phyloP scores from a whole-genome alignment of 2,797 vertebrate species.

The Pogonophryne albipinna region DNA sequence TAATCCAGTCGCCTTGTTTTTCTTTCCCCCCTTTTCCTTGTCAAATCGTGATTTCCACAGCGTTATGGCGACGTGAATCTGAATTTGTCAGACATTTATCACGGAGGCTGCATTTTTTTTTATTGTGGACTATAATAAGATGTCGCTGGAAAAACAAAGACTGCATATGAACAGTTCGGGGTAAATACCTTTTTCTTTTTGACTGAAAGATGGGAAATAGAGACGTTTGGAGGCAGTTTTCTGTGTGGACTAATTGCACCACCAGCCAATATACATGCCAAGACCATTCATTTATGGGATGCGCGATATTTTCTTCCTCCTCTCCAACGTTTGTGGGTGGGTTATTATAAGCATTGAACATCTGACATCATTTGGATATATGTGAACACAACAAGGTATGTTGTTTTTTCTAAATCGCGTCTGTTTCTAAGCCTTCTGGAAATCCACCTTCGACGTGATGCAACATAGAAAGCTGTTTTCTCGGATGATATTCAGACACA shows the following conservation, averaged over 20 bases:
- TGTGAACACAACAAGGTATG: constrained; percentile 54
- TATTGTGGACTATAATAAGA: constrained; percentile 69
- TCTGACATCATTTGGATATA: constrained; percentile 82
- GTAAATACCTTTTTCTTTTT: constrained; percentile 55
- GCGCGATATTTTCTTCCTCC: constrained; percentile 66
- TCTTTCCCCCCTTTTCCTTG: background rate
- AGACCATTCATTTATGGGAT: constrained; percentile 74
- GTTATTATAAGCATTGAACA: constrained; percentile 75
- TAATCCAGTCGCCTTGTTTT: constrained; percentile 66
- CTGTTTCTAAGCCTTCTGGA: constrained; percentile 53
- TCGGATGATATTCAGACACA: constrained; percentile 75
- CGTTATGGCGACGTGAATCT: constrained; percentile 53
- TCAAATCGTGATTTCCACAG: constrained; percentile 37
- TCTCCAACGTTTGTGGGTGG: constrained; percentile 74
- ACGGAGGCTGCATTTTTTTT: constrained; percentile 65
- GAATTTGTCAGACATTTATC: constrained; percentile 61
- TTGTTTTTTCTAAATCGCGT: constrained; percentile 33
- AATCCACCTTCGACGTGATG: constrained; percentile 73
- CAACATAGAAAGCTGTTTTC: constrained; percentile 74
- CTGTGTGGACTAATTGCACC: constrained; percentile 78
- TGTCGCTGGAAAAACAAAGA: constrained; percentile 78
- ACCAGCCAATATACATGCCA: constrained; percentile 64
- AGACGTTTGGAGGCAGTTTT: constrained; percentile 64
- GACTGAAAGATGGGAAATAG: constrained; percentile 65
- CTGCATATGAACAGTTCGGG: constrained; percentile 67